Evolutionary conservation across 2,113 vertebrate genomes (phyloP).

Genomic region (Charadrius vociferus): DNA sequence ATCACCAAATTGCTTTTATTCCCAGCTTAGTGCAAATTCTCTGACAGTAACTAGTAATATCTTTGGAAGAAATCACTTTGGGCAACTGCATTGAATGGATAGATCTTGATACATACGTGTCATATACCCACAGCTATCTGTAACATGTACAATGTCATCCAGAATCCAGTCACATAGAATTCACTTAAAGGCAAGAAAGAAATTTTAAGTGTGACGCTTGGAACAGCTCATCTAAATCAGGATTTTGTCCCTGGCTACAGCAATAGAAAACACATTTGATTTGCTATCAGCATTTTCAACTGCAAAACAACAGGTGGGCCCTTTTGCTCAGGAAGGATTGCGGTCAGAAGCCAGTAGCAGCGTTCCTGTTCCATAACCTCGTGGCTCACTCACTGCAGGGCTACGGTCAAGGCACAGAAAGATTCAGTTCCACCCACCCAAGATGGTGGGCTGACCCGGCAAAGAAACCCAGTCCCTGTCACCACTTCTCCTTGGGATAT

Average conservation of each 20-base stretch:
- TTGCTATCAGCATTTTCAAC: background rate
- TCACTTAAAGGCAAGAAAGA: too few relatives aligned
- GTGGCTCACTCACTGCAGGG: background rate
- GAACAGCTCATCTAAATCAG: background rate
- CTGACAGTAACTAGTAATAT: background rate
- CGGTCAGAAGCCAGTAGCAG: background rate
- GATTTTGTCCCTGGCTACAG: background rate
- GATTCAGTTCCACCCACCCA: background rate
- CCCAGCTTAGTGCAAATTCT: background rate
- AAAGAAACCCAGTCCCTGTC: background rate
- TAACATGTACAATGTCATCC: accelerated
- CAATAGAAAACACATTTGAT: background rate
- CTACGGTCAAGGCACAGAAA: background rate
- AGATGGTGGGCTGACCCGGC: background rate
- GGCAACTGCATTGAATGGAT: background rate
- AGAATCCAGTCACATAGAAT: accelerated
- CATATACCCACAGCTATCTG: background rate
- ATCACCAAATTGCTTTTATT: background rate
- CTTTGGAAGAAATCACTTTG: background rate
- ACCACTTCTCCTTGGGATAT: accelerated
- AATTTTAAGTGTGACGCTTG: accelerated
- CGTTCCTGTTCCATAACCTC: background rate
- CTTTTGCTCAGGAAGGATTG: accelerated
- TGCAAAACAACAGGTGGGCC: background rate
- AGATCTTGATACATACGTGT: accelerated